Evolutionary conservation across 2,888 invertebrate species (phyloP), one percentile per base, ranked within the genome.

Genomic region (Drosophila colorata): DNA sequence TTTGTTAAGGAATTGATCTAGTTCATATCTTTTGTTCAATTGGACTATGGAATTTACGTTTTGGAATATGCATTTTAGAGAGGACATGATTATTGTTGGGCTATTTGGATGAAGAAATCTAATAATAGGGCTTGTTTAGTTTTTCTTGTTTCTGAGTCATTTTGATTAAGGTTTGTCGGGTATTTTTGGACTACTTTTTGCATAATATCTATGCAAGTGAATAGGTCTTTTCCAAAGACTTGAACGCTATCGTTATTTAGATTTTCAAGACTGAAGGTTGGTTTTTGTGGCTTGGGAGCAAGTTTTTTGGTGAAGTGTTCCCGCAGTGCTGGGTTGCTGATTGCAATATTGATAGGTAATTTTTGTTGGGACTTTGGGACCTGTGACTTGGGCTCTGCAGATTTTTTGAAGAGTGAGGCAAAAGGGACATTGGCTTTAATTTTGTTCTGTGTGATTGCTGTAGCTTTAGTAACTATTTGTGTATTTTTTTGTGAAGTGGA

Each of bases 21-120:
- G n/a, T 35, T 53, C 53, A 2, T 51, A 20, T n/a, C 25, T 64
- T 9, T 64, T 64, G 2, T 28, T 3, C 1, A 40, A 9, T 0
- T 23, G 49, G 1, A 64, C 38, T 0, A 58, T 4, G 0, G 58
- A 64, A 2, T 64, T 64, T 0, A 58, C 58, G 2, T 64, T 64
- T 28, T 64, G 58, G 0, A 64, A 64, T 0, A 64, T 46, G 5
- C 37, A 38, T 35, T 46, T 58, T 1, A 41, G 5, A 0, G n/a
- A 4, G 0, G 25, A 14, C 51, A 20, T 20, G 20, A 64, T 64
- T 47, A 35, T 0, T 41, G 14, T 4, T 44, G 31, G 0, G 20
- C 2, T 2, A 58, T 58, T 23, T 59, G 4, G 0, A 59, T 35
- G 0, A 52, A 2, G 9, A 52, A 52, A 4, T 51, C 51, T 4